Percentiles rank a stretch among this genome's conserved stretches.
Evolutionary conservation across 2,888 invertebrate genomes (phyloP).

Genomic region (Microctonus aethiopoides): DNA sequence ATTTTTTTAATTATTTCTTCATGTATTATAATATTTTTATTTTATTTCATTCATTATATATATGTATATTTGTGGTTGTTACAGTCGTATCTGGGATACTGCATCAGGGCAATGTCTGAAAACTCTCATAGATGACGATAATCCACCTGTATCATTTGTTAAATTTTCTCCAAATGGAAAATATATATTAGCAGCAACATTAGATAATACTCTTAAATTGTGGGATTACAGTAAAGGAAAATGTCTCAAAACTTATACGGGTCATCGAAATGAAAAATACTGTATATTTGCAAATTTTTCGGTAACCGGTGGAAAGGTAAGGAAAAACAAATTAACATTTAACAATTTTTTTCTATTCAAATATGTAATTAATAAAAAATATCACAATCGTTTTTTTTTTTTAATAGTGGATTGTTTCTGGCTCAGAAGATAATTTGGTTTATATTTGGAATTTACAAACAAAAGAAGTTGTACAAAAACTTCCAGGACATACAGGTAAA

Average conservation of each 20-base stretch:
- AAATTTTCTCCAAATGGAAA: slow-evolving; percentile 99
- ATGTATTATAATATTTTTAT: no score
- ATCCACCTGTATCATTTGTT: slow-evolving; percentile 99
- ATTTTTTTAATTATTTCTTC: background rate
- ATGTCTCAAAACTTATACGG: slow-evolving; percentile 97
- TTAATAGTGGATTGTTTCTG: slow-evolving; percentile 97
- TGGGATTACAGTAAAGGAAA: slow-evolving; percentile 99
- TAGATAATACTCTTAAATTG: slow-evolving; percentile 97
- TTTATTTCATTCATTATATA: no score
- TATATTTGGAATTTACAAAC: slow-evolving; percentile 99
- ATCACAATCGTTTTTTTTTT: slow-evolving; percentile 31
- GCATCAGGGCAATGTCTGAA: slow-evolving; percentile 99
- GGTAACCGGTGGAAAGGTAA: slow-evolving; percentile 98
- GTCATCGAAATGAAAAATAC: slow-evolving; percentile 99
- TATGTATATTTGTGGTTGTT: slow-evolving; percentile 62
- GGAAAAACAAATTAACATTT: slow-evolving; percentile 39
- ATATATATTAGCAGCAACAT: slow-evolving; percentile 96
- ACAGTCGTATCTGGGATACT: slow-evolving; percentile 98
- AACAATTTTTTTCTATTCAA: no score
- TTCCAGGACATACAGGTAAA: slow-evolving; percentile 94
- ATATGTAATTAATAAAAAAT: slow-evolving; percentile 5
- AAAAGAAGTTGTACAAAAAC: slow-evolving; percentile 98
- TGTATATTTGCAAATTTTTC: slow-evolving; percentile 99
- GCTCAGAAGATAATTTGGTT: slow-evolving; percentile 99
- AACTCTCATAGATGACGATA: slow-evolving; percentile 98